Evolutionary conservation across 2,113 vertebrate genomes (phyloP).

Genomic region (Leptobrachium ailaonicum): DNA sequence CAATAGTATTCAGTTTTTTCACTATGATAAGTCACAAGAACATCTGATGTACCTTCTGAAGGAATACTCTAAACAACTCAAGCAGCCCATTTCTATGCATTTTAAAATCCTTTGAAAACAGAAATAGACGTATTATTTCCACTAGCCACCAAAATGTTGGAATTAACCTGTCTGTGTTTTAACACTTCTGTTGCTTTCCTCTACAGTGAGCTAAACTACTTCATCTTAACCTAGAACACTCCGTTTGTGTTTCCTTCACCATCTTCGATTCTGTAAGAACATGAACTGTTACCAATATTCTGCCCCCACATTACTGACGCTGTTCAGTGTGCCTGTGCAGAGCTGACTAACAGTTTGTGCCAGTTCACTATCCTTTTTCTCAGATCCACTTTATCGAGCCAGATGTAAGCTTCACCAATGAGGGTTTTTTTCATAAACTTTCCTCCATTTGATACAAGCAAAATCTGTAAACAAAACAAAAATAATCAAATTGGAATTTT

Average conservation of each 20-base stretch:
- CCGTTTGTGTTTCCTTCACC: slow-evolving; percentile 56
- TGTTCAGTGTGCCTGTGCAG: slow-evolving; percentile 80
- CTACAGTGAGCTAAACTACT: slow-evolving; percentile 58
- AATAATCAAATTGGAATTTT: slow-evolving; percentile 41
- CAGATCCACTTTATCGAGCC: slow-evolving; percentile 98
- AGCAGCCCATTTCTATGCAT: not conserved
- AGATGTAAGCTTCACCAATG: slow-evolving; percentile 97
- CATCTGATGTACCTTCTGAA: not conserved
- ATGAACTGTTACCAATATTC: not conserved
- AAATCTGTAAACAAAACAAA: slow-evolving; percentile 71
- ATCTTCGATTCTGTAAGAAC: slow-evolving; percentile 7
- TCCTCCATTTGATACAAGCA: slow-evolving; percentile 95
- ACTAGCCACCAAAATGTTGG: not conserved
- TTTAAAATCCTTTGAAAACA: not conserved
- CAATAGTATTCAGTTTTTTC: no score
- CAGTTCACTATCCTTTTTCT: slow-evolving; percentile 97
- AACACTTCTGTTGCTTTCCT: slow-evolving; percentile 51
- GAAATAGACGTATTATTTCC: not conserved
- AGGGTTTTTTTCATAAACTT: slow-evolving; percentile 99
- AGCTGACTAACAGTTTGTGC: slow-evolving; percentile 94
- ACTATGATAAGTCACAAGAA: not conserved
- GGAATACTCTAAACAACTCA: not conserved
- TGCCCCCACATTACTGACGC: slow-evolving; percentile 1
- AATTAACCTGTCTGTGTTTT: not conserved
- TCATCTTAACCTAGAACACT: slow-evolving; percentile 53